Percentiles rank a stretch among this genome's conserved stretches.
Evolutionary conservation across 2,113 vertebrate species (phyloP).

Genomic region (Smithornis capensis): DNA sequence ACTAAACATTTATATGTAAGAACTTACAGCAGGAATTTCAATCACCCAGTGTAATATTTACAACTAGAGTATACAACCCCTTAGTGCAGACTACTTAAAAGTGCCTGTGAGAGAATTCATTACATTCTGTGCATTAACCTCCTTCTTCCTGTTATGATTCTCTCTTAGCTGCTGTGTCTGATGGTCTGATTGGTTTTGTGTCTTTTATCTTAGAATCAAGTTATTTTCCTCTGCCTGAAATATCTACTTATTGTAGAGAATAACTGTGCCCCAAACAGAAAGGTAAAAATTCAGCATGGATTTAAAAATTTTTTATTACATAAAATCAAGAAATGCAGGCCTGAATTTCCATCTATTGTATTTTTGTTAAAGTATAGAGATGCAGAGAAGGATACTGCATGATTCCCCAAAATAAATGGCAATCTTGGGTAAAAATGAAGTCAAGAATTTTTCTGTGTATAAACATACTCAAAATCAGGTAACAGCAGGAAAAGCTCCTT

Average conservation of each 20-base stretch:
- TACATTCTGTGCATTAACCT: not conserved
- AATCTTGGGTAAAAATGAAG: not conserved
- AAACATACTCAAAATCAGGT: not conserved
- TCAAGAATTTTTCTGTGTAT: not conserved
- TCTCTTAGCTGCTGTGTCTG: not conserved
- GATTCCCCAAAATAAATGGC: not conserved
- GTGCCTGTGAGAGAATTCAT: not conserved
- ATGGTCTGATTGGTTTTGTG: not conserved
- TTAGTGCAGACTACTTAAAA: not conserved
- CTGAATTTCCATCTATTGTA: not conserved
- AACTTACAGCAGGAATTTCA: constrained; percentile 23
- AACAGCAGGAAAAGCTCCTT: not conserved
- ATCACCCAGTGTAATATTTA: not conserved
- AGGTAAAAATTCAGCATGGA: not conserved
- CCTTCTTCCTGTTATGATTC: not conserved
- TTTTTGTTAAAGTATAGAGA: not conserved
- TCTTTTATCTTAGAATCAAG: not conserved
- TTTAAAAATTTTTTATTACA: not conserved
- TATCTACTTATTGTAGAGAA: not conserved
- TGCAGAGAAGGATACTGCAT: not conserved
- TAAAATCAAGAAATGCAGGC: not conserved
- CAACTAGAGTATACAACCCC: not conserved
- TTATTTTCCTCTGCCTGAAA: not conserved
- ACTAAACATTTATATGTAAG: constrained; percentile 38
- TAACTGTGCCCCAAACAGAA: not conserved